Evolutionary conservation across 2,797 vertebrate species (phyloP).

Genomic region (Lagorchestes hirsutus): DNA sequence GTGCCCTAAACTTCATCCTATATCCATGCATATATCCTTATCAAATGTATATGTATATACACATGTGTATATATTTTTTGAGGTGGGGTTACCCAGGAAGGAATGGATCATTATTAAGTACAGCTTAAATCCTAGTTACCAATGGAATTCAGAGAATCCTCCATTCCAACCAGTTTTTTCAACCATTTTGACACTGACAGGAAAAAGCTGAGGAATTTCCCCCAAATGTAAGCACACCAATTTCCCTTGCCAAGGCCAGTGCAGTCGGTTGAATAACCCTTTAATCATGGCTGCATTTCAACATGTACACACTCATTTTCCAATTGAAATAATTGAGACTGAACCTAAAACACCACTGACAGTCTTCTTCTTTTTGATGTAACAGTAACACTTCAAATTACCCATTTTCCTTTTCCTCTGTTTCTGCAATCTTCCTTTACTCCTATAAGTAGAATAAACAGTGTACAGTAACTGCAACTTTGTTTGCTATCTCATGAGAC

Average conservation of each 20-base stretch:
- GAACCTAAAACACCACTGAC: rapidly evolving
- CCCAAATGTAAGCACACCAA: background rate
- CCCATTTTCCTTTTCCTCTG: background rate
- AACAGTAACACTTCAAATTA: background rate
- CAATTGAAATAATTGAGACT: background rate
- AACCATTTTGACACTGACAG: background rate
- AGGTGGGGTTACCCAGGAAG: background rate
- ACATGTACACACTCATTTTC: background rate
- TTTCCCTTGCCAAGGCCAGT: background rate
- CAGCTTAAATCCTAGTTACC: background rate
- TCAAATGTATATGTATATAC: background rate
- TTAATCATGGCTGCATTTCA: background rate
- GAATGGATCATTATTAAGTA: rapidly evolving
- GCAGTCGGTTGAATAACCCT: background rate
- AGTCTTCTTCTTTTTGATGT: background rate
- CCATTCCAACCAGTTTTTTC: background rate
- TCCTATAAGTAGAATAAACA: background rate
- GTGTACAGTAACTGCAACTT: background rate
- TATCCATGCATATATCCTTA: background rate
- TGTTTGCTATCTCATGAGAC: background rate
- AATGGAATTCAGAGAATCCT: rapidly evolving
- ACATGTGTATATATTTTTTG: background rate
- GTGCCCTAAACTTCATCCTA: background rate
- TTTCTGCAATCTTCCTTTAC: background rate
- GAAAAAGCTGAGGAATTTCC: background rate